These are phyloP conservation scores for Drosophila meridionalis DNA, from an alignment of 2,888 invertebrate species.

Conservation along the genomic window DNA sequence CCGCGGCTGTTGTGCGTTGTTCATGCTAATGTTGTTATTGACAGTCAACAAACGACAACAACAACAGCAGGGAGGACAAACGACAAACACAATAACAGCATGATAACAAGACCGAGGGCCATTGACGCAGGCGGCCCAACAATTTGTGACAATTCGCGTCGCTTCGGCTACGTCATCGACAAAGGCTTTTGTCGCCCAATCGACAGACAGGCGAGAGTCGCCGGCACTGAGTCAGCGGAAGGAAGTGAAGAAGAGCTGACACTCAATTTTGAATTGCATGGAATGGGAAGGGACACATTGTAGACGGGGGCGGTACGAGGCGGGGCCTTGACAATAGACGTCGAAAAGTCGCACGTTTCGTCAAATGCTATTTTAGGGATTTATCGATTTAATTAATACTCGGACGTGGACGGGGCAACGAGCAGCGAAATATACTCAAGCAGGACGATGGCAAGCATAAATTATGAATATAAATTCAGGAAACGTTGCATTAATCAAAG, in stretches of 20 bases:
- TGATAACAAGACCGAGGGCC: conserved; percentile 26
- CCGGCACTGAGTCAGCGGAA: conserved; percentile 6
- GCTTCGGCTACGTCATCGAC: conserved; percentile 10
- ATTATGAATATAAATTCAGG: conserved; percentile 21
- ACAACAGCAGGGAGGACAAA: conserved; percentile 10
- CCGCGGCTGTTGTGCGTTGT: conserved; percentile 4
- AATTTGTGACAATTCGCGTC: conserved; percentile 58
- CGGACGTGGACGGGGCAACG: conserved; percentile 2
- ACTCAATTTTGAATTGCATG: conserved; percentile 41
- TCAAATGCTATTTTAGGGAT: conserved; percentile 70
- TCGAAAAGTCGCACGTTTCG: conserved; percentile 61
- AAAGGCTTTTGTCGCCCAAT: conserved; percentile 40
- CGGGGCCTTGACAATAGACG: conserved; percentile 35
- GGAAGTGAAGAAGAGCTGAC: conserved; percentile 49
- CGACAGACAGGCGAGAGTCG: background rate
- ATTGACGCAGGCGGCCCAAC: conserved; percentile 50
- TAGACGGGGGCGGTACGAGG: background rate
- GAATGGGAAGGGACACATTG: background rate
- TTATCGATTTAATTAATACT: conserved; percentile 69
- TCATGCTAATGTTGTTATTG: conserved; percentile 41
- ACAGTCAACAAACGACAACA: conserved; percentile 43
- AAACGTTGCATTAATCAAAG: conserved; percentile 3
- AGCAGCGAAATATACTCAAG: conserved; percentile 4
- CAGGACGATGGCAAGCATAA: conserved; percentile 13
- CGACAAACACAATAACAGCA: conserved; percentile 18